phyloP scores from a whole-genome alignment of 2,797 vertebrate species.

The Neoniphon sammara region DNA sequence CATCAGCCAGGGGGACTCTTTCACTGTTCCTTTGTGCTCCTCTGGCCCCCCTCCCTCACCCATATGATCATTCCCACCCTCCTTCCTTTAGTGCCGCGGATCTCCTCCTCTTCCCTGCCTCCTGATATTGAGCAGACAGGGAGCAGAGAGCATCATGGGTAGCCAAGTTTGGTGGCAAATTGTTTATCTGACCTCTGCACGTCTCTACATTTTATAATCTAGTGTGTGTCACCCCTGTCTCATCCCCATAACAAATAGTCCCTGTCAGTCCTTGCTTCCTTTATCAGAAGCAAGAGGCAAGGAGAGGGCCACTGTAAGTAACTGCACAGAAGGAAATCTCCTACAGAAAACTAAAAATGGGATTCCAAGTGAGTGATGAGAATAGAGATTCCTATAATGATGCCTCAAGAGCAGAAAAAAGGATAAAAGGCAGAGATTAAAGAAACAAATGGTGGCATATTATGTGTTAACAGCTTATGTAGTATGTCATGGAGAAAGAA shows the following conservation, averaged over 20 bases:
- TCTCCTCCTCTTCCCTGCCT: slow-evolving; percentile 48
- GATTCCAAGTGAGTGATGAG: slow-evolving; percentile 77
- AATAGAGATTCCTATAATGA: slow-evolving; percentile 75
- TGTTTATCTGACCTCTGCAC: slow-evolving; percentile 88
- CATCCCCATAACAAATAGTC: slow-evolving; percentile 84
- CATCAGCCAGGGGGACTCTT: slow-evolving; percentile 88
- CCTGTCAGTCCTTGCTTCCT: slow-evolving; percentile 86
- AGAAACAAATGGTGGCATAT: slow-evolving; percentile 77
- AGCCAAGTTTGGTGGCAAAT: slow-evolving; percentile 87
- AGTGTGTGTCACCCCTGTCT: slow-evolving; percentile 82
- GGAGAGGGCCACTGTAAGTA: slow-evolving; percentile 77
- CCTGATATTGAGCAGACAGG: slow-evolving; percentile 84
- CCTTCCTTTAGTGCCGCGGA: slow-evolving; percentile 58
- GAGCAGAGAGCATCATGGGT: slow-evolving; percentile 84
- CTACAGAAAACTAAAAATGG: slow-evolving; percentile 64
- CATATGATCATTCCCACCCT: slow-evolving; percentile 79
- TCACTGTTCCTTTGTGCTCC: slow-evolving; percentile 88
- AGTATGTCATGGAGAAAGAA: slow-evolving; percentile 69
- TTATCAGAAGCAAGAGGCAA: slow-evolving; percentile 92
- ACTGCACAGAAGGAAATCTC: slow-evolving; percentile 64
- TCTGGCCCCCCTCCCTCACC: slow-evolving; percentile 79
- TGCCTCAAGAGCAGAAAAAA: slow-evolving; percentile 70
- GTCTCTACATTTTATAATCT: slow-evolving; percentile 86
- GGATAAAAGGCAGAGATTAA: slow-evolving; percentile 75
- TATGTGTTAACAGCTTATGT: slow-evolving; percentile 76